Percentiles rank a stretch among this genome's conserved stretches.
Evolutionary conservation across 53 echinoderm and acorn worm genomes (phyloP).

Genomic region (Apostichopus leukothele): DNA sequence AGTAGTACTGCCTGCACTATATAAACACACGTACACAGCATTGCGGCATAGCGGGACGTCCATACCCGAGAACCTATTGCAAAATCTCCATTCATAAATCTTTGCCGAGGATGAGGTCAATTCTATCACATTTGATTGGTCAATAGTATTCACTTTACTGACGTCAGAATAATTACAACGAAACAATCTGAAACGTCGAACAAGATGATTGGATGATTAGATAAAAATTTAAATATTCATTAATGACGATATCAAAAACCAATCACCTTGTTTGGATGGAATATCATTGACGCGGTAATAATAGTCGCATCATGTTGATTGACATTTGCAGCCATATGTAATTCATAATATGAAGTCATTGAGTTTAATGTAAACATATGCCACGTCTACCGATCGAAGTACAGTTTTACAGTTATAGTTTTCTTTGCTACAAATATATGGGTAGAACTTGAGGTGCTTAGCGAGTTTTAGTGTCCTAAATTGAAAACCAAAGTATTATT

Average conservation of each 20-base stretch:
- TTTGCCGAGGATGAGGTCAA: slow-evolving; percentile 35
- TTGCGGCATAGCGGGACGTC: neutral
- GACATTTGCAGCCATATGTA: neutral
- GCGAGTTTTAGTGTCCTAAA: no score
- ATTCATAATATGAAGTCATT: neutral
- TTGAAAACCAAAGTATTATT: no score
- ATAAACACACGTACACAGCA: neutral
- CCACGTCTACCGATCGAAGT: neutral
- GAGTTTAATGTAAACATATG: neutral
- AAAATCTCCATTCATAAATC: slow-evolving; percentile 49
- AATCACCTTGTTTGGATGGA: neutral
- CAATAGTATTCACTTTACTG: neutral
- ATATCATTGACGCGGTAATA: neutral
- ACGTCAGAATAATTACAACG: neutral
- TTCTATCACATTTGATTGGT: slow-evolving; percentile 24
- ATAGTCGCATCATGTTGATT: neutral
- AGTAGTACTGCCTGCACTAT: no score
- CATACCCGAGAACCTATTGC: neutral
- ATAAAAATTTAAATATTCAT: neutral
- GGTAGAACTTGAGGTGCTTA: no score
- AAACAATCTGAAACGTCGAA: neutral
- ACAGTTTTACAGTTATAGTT: neutral
- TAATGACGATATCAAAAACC: slow-evolving; percentile 32
- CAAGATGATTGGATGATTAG: neutral
- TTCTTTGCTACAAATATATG: no score